Evolutionary conservation across 35 echinoderm and acorn worm species (phyloP), one percentile per base, ranked within the genome.

Genomic region (Diadema setosum): DNA sequence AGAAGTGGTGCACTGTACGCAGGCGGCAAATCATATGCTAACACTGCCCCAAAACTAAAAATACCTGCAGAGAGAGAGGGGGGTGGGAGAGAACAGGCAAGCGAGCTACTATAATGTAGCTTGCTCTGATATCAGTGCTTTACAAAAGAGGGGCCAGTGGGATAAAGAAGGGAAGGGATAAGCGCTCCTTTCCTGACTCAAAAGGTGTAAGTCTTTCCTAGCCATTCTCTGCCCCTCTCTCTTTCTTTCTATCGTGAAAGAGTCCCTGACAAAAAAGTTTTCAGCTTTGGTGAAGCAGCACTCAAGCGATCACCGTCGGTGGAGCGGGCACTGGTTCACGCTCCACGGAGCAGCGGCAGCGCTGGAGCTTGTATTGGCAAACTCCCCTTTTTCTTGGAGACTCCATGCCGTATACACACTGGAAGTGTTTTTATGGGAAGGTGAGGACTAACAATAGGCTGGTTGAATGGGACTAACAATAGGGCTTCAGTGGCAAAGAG

Each of bases 91-190:
- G n/a, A n/a, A n/a, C n/a, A n/a, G n/a, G n/a, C n/a, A n/a, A n/a
- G n/a, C n/a, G n/a, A n/a, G n/a, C 48, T 52, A 78, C 73, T 78
- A 42, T 78, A 78, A 42, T 39, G 15, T 41, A 41, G 73, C 44
- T 44, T 44, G n/a, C 73, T 78, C 44, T 78, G 73, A 78, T 41
- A 78, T 78, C 34, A 7, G 8, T 0, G 40, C 25, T 78, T 36
- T 21, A 78, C 73, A 78, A 78, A 35, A 78, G 73, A 21, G 39
- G 73, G 73, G 73, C 73, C 73, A 78, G 39, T 44, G 37, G 73
- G 73, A 78, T 78, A 44, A 78, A 75, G 20, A 44, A 44, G 37
- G 30, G 73, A 78, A 78, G 23, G 40, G 73, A 67, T 67, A 67
- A 67, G 37, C 27, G 37, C 37, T 67, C 37, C 63, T n/a, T 16